These are phyloP conservation scores for Muscidifurax raptorellus DNA, from an alignment of 1,140 invertebrate genomes.

Conservation along the genomic window DNA sequence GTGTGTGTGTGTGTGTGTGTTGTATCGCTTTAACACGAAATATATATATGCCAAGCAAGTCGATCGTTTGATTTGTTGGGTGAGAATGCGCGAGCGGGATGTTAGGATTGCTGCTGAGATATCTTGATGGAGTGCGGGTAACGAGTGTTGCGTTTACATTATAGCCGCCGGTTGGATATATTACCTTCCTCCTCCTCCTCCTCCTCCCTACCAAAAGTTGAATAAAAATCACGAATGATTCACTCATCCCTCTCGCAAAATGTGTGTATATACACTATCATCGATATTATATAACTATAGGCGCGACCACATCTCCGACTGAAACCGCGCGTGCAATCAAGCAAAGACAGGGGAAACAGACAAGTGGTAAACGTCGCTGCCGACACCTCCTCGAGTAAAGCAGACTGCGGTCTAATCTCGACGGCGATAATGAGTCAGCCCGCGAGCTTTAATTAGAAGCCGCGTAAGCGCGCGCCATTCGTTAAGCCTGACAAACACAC, in stretches of 20 bases:
- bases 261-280: not conserved
- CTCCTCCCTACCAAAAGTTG: no score
- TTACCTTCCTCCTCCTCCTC: no score
- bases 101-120: not conserved
- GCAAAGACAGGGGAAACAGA: not conserved
- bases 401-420: slow-evolving; percentile 46
- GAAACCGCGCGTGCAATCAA: not conserved
- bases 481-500: slow-evolving; percentile 6
- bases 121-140: not conserved
- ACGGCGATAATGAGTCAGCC: slow-evolving; percentile 54
- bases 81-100: not conserved
- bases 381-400: slow-evolving; percentile 4
- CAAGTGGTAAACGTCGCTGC: not conserved
- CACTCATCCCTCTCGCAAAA: no score
- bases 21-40: not conserved
- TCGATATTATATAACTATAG: not conserved
- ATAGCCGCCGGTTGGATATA: not conserved
- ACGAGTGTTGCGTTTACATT: not conserved
- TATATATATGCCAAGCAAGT: not conserved
- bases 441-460: slow-evolving; percentile 54
- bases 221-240: no score
- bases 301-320: not conserved
- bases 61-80: no score
- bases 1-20: not conserved
- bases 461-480: slow-evolving; percentile 15